Conservation (phyloP, 2,797 vertebrate species). For the Chrysolophus pictus region DNA sequence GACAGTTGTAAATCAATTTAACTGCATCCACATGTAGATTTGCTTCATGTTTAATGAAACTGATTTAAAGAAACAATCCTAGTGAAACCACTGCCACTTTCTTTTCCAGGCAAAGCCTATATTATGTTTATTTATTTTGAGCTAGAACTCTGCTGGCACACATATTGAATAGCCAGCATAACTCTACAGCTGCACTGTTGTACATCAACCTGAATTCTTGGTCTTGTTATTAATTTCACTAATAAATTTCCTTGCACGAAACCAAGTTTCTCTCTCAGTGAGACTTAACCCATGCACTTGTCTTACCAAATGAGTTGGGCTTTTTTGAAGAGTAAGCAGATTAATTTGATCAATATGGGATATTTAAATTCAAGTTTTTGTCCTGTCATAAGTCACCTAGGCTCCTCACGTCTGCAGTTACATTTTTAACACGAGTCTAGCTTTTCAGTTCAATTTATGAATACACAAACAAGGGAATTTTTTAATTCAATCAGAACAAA, state of each 20-base stretch:
- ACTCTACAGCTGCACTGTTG: constrained; percentile 7
- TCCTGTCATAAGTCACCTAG: background rate
- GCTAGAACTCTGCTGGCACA: background rate
- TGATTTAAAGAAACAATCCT: constrained; percentile 4
- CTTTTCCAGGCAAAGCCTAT: background rate
- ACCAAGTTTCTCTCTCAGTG: background rate
- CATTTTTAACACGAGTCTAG: background rate
- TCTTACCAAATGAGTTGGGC: background rate
- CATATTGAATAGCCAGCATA: background rate
- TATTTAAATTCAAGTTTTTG: background rate
- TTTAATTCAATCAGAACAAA: constrained; percentile 9
- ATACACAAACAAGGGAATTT: background rate
- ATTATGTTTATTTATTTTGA: constrained; percentile 15
- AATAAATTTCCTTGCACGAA: background rate
- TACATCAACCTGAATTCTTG: constrained; percentile 16
- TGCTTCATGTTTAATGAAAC: constrained; percentile 4
- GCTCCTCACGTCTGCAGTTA: background rate
- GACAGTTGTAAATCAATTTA: constrained; percentile 3
- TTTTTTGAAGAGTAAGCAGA: background rate
- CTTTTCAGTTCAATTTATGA: background rate
- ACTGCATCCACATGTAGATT: background rate
- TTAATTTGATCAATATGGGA: background rate
- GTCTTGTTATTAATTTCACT: background rate
- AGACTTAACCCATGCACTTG: background rate
- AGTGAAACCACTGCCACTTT: constrained; percentile 1